Base-by-base conservation (phyloP, 1,140 invertebrate species). In the Prorops nasuta region DNA sequence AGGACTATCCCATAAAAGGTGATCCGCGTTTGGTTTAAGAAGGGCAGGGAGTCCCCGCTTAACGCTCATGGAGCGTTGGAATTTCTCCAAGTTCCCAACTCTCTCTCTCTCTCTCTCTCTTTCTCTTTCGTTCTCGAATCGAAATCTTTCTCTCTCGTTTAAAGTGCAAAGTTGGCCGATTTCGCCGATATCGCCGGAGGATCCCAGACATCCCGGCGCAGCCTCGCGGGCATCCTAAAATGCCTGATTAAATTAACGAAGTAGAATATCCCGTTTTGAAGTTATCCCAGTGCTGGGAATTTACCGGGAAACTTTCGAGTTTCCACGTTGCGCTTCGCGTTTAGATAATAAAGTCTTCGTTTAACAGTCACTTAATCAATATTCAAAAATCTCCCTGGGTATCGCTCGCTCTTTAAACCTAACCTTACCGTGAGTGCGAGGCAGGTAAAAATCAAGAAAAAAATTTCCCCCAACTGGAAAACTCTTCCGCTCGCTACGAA, bases 341-440 rank as follows among this genome's bases (percentile, higher is more conserved):
- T 28, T n/a, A n/a, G n/a, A n/a, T n/a, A n/a, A n/a, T n/a, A 28
- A 44, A 39, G 41, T 22, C 46, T 48, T 47, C 17, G 22, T 18
- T 20, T 32, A n/a, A 22, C n/a, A 24, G 35, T 50, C 41, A 34
- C 24, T 8, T 39, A 14, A 22, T 54, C 38, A 41, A 31, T 41
- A 39, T 28, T 35, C 41, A 22, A 28, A 31, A 21, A 31, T 10
- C 35, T 16, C 16, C 22, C 16, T 43, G 16, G 22, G 37, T 38
- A n/a, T 49, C 34, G 16, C 9, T 40, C 41, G 18, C 17, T 43
- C 42, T 47, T 38, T 52, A 19, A 28, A 15, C 35, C 24, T n/a
- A n/a, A n/a, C n/a, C n/a, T n/a, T n/a, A n/a, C n/a, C n/a, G n/a
- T n/a, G n/a, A n/a, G n/a, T n/a, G n/a, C n/a, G n/a, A n/a, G n/a